A percentile compares a stretch with the other conserved stretches of the same genome.
Conservation (phyloP, 2,113 vertebrate genomes). For the Stercorarius parasiticus region DNA sequence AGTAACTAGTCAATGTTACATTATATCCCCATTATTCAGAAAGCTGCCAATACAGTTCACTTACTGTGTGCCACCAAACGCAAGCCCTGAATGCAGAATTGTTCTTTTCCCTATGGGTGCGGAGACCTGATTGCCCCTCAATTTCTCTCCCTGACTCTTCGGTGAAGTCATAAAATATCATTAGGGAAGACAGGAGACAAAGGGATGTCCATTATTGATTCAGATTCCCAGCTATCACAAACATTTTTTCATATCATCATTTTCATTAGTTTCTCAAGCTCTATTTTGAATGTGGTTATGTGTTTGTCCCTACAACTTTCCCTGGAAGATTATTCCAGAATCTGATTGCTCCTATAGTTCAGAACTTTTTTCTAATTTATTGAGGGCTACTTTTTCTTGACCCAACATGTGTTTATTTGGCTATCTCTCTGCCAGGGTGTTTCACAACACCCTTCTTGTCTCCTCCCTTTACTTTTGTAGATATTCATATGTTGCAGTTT, state of each 20-base stretch:
- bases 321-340: neutral
- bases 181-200: neutral
- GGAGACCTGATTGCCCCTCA: neutral
- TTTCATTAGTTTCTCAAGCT: neutral
- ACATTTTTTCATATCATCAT: neutral
- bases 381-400: neutral
- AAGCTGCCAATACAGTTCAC: neutral
- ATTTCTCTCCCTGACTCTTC: neutral
- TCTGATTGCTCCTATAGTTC: neutral
- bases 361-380: neutral
- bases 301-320: neutral
- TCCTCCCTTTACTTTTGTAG: neutral
- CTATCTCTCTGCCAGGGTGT: neutral
- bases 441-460: neutral
- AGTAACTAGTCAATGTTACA: neutral
- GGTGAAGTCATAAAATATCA: neutral
- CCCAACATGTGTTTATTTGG: neutral
- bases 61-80: neutral
- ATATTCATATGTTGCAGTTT: neutral
- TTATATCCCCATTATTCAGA: neutral
- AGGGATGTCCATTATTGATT: neutral
- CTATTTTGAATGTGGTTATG: neutral
- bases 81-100: neutral
- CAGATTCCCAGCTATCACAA: neutral
- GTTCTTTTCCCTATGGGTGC: neutral